These are phyloP conservation scores for Parnassius mnemosyne DNA, from an alignment of 2,888 invertebrate species.

Conservation along the genomic window DNA sequence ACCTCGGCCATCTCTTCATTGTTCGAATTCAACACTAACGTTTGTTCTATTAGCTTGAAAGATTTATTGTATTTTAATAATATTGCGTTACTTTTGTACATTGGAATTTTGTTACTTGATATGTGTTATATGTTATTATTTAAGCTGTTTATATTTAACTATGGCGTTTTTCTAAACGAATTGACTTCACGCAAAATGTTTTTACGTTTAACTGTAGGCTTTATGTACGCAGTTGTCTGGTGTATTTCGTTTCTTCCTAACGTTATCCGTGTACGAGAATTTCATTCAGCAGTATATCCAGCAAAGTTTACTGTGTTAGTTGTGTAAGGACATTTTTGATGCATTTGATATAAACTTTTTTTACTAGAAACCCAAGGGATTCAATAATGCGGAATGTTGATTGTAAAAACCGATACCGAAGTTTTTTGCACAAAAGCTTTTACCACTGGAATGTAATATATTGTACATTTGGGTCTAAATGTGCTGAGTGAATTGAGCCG, in stretches of 20 bases:
- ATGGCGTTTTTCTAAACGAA: constrained; percentile 71
- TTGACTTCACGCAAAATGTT: constrained; percentile 69
- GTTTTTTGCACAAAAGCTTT: constrained; percentile 76
- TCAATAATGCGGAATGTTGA: constrained; percentile 66
- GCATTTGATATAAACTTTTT: constrained; percentile 81
- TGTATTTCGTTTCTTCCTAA: constrained; percentile 72
- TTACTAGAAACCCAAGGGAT: constrained; percentile 71
- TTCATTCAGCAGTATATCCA: constrained; percentile 67
- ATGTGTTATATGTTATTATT: constrained; percentile 69
- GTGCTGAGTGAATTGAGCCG: constrained; percentile 77
- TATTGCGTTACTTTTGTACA: constrained; percentile 78
- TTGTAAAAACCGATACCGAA: constrained; percentile 72
- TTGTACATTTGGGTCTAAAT: constrained; percentile 80
- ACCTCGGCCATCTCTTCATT: constrained; percentile 27
- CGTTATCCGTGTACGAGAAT: constrained; percentile 66
- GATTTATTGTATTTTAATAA: constrained; percentile 69
- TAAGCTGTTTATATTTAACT: constrained; percentile 76
- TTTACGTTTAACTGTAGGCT: constrained; percentile 67
- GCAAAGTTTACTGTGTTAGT: constrained; percentile 75
- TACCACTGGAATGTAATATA: constrained; percentile 77
- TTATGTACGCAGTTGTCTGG: constrained; percentile 73
- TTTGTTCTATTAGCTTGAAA: constrained; percentile 71
- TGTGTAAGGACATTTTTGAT: constrained; percentile 80
- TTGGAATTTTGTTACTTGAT: constrained; percentile 76
- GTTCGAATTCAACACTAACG: constrained; percentile 49